Percentiles rank a stretch among this genome's conserved stretches.
Conservation (phyloP, 2,797 vertebrate species). For the Ibycter americanus region DNA sequence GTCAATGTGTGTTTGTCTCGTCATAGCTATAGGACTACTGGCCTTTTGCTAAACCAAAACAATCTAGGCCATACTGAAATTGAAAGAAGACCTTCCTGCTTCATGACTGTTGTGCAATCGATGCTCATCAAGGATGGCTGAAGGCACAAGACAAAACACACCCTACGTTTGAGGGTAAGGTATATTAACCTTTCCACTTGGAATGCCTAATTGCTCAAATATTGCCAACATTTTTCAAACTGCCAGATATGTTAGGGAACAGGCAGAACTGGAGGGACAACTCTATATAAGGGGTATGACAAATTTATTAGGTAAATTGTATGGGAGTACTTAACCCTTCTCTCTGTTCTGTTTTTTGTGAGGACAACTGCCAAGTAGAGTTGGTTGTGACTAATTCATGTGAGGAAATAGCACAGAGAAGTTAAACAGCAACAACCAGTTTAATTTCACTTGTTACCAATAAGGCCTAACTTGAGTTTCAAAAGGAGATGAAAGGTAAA, state of each 20-base stretch:
- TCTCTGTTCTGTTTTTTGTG: constrained; percentile 49
- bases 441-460: constrained; percentile 60
- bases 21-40: background rate
- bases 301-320: constrained; percentile 72
- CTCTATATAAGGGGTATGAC: constrained; percentile 80
- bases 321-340: constrained; percentile 73
- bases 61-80: constrained; percentile 39
- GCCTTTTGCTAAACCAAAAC: constrained; percentile 44
- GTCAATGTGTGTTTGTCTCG: constrained; percentile 8
- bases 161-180: constrained; percentile 63
- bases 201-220: constrained; percentile 75
- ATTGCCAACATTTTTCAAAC: constrained; percentile 64
- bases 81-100: constrained; percentile 72
- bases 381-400: constrained; percentile 56
- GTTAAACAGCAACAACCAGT: constrained; percentile 50
- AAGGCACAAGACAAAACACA: constrained; percentile 70
- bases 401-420: constrained; percentile 53
- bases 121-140: constrained; percentile 70
- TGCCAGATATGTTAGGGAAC: constrained; percentile 69
- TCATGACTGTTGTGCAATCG: constrained; percentile 66
- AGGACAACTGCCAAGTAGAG: constrained; percentile 43
- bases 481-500: constrained; percentile 18
- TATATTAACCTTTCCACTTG: constrained; percentile 68
- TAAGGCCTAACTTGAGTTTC: constrained; percentile 12
- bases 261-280: constrained; percentile 76